Percentiles rank a stretch among this genome's conserved stretches.
Evolutionary conservation across 1,140 invertebrate genomes (phyloP).

Genomic region (Trichonephila clavata): DNA sequence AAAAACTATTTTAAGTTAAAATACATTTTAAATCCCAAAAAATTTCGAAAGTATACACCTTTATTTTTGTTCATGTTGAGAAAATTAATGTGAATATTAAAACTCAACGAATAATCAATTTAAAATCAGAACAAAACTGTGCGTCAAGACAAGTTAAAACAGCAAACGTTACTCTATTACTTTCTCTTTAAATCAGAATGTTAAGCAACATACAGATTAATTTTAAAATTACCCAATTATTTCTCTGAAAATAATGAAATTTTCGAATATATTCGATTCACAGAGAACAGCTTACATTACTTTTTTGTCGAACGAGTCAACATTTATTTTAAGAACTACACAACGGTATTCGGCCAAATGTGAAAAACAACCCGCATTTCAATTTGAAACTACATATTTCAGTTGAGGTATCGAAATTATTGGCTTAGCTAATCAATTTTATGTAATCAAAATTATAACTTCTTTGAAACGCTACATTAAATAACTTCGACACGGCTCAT

Average conservation of each 20-base stretch:
- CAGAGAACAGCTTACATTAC: neutral
- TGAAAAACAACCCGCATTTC: slow-evolving; percentile 32
- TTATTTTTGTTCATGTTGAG: too few species aligned
- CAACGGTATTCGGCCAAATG: neutral
- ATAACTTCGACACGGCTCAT: slow-evolving; percentile 36
- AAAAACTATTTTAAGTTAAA: too few species aligned
- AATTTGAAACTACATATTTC: neutral
- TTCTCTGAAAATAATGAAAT: too few species aligned
- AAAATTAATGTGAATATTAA: too few species aligned
- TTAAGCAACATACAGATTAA: too few species aligned
- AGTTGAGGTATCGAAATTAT: slow-evolving; percentile 2
- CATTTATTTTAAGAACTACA: neutral
- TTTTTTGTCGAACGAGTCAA: neutral
- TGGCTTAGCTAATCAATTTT: slow-evolving; percentile 50
- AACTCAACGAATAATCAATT: too few species aligned
- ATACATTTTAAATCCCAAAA: too few species aligned
- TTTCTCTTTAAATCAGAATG: neutral
- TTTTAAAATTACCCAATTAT: too few species aligned
- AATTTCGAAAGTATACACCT: too few species aligned
- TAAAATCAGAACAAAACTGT: too few species aligned
- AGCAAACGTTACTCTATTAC: neutral
- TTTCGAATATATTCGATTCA: neutral
- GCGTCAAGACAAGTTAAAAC: too few species aligned
- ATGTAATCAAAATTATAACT: slow-evolving; percentile 6
- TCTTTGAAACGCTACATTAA: slow-evolving; percentile 57